These are phyloP conservation scores for Aldabrachelys gigantea DNA, from an alignment of 2,113 vertebrate genomes.

Conservation along the genomic window DNA sequence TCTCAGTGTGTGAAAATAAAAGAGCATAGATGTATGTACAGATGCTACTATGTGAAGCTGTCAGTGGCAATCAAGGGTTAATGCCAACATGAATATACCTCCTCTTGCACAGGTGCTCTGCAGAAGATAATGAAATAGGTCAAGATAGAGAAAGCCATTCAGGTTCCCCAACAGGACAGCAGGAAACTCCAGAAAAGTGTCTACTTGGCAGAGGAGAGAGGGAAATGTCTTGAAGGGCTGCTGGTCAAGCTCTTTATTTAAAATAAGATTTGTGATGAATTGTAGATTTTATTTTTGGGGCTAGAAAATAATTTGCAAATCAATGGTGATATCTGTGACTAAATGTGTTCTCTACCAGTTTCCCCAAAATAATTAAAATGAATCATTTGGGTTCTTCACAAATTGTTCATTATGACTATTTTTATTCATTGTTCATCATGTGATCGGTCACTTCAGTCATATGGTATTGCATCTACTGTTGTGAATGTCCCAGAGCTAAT, in stretches of 20 bases:
- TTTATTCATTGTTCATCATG: conserved; percentile 44
- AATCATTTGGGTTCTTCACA: conserved; percentile 42
- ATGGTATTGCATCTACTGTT: background rate
- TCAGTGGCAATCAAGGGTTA: background rate
- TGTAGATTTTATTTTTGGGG: background rate
- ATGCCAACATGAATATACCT: background rate
- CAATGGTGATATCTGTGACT: conserved; percentile 17
- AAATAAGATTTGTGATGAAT: background rate
- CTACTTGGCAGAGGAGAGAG: background rate
- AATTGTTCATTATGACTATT: conserved; percentile 31
- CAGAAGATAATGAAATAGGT: background rate
- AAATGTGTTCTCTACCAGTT: background rate
- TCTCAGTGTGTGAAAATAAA: conserved; percentile 24
- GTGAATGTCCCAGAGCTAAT: background rate
- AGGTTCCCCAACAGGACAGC: background rate
- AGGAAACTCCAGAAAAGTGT: background rate
- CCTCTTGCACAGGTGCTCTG: background rate
- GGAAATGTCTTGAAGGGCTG: background rate
- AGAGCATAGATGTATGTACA: background rate
- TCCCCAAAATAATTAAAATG: conserved; percentile 55
- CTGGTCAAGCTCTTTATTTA: background rate
- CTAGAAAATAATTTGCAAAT: conserved; percentile 27
- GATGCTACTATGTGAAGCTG: background rate
- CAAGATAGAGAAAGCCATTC: background rate
- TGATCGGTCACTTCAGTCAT: conserved; percentile 30